phyloP scores from a whole-genome alignment of 2,113 vertebrate species.

The Xiphorhynchus elegans region DNA sequence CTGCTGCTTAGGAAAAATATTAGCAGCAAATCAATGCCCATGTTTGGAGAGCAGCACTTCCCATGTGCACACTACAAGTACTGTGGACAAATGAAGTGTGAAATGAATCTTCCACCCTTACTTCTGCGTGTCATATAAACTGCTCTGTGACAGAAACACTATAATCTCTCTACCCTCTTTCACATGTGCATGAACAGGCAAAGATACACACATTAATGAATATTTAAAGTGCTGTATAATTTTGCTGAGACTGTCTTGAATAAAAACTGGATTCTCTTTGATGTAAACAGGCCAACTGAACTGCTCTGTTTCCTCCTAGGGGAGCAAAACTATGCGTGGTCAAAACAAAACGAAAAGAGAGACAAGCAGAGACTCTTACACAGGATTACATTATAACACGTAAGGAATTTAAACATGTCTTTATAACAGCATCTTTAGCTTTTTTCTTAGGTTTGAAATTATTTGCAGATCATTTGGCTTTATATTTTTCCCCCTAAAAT shows the following conservation, averaged over 20 bases:
- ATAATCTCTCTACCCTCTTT: background rate
- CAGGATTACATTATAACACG: conserved; percentile 99
- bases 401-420: conserved; percentile 74
- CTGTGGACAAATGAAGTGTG: background rate
- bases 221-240: background rate
- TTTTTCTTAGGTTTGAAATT: background rate
- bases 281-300: conserved; percentile 15
- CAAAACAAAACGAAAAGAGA: conserved; percentile 91
- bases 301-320: conserved; percentile 72
- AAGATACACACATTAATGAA: background rate
- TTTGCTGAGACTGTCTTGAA: conserved; percentile 12
- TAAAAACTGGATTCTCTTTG: background rate
- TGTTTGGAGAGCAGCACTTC: background rate
- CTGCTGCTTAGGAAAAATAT: background rate
- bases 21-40: background rate
- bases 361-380: conserved; percentile 90
- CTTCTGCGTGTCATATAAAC: background rate
- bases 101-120: conserved; percentile 2
- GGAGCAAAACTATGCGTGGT: conserved; percentile 96
- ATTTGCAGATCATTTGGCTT: background rate
- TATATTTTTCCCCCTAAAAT: background rate
- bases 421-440: background rate
- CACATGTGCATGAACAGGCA: background rate
- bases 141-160: background rate
- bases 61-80: accelerated